phyloP scores from a whole-genome alignment of 2,888 invertebrate species.

The Anoplius nigerrimus region DNA sequence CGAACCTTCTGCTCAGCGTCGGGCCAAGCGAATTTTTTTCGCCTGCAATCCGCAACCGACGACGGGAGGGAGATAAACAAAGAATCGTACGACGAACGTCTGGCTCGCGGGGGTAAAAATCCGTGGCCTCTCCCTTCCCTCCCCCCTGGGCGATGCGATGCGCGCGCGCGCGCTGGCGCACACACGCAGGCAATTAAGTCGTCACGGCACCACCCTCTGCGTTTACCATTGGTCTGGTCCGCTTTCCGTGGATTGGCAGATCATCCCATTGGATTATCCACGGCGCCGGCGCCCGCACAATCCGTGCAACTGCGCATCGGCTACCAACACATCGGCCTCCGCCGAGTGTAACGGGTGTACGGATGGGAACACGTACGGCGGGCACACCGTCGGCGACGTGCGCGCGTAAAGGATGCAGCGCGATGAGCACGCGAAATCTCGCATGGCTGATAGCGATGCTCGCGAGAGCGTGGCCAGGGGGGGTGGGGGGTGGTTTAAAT shows the following conservation, averaged over 20 bases:
- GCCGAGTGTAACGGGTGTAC: conserved; percentile 5
- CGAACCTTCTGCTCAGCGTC: too few species aligned
- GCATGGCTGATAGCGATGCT: too few species aligned
- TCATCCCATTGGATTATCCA: conserved; percentile 75
- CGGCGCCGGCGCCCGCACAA: conserved; percentile 64
- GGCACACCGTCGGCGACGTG: not conserved
- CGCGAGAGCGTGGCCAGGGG: too few species aligned
- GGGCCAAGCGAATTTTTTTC: too few species aligned
- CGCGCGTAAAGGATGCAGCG: not conserved
- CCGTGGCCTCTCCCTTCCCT: too few species aligned
- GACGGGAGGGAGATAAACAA: too few species aligned
- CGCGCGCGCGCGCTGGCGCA: conserved; percentile 7
- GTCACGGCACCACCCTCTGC: conserved; percentile 51
- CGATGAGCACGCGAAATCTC: too few species aligned
- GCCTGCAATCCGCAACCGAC: too few species aligned
- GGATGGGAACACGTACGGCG: conserved; percentile 2
- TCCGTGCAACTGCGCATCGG: conserved; percentile 52
- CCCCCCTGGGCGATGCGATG: too few species aligned
- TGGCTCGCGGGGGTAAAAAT: too few species aligned
- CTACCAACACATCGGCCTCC: conserved; percentile 27
- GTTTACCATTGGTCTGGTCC: conserved; percentile 53
- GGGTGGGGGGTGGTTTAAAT: too few species aligned
- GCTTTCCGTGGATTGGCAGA: conserved; percentile 69
- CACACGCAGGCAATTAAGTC: conserved; percentile 37
- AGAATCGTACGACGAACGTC: too few species aligned